Evolutionary conservation across 2,888 invertebrate species (phyloP), one percentile per base, ranked within the genome.

Genomic region (Lysandra bellargus): DNA sequence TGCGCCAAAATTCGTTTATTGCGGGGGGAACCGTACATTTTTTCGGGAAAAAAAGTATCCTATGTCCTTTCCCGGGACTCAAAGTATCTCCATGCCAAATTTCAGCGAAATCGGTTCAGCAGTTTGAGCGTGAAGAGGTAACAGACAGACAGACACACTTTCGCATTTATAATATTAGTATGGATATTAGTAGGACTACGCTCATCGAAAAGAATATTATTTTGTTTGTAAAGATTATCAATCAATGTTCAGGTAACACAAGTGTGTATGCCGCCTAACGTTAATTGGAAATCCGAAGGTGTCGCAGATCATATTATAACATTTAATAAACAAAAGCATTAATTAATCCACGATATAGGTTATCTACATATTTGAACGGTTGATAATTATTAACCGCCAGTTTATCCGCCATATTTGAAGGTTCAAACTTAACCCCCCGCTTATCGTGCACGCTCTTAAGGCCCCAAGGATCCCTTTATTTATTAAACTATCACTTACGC

Each of bases 291-390:
- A 49, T 44, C 44, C 75, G 49, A 49, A 75, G 75, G 30, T 75
- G 75, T 75, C 75, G 30, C 44, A 75, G 44, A 49, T 37, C 74
- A 74, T n/a, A 73, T 17, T 37, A 74, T 40, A 74, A 49, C 75
- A 75, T 75, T 49, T 75, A 75, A 49, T 23, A 75, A 75, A 75
- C 75, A 49, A 49, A 49, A 44, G 49, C 44, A 49, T 53, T 75
- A 30, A 75, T 75, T 75, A 75, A 49, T 75, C 49, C 14, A 30
- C 14, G 5, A 75, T 49, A 74, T 53, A 49, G 75, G 44, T 2
- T 75, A 74, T 44, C 74, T 9, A 69, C 33, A 69, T 69, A 75
- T 75, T 75, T 75, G 49, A 75, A 75, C 75, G 44, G 49, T 49
- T 49, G 49, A 49, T 75, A 75, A 49, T 75, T 49, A 74, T 74